Percentiles rank a stretch among this genome's conserved stretches.
These are phyloP conservation scores for Lonchura striata DNA, from an alignment of 2,113 vertebrate genomes.

Conservation along the genomic window DNA sequence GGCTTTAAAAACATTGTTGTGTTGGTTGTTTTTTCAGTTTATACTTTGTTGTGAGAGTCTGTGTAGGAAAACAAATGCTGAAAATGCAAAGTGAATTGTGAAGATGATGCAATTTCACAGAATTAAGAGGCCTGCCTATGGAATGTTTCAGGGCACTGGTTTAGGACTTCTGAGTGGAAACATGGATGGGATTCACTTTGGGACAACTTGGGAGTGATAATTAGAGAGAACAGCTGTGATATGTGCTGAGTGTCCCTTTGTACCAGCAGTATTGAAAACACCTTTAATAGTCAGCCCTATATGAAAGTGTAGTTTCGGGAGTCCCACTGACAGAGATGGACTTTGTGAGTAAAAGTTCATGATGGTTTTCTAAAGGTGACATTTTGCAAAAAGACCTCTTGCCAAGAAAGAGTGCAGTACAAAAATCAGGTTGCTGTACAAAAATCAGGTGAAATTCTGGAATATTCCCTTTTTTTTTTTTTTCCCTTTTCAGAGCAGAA, in stretches of 20 bases:
- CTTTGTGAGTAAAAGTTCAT: background rate
- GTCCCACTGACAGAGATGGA: background rate
- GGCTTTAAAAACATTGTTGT: background rate
- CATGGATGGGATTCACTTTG: background rate
- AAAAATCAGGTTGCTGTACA: background rate
- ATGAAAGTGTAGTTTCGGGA: background rate
- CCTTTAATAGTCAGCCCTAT: background rate
- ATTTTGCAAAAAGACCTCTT: background rate
- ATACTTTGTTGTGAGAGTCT: background rate
- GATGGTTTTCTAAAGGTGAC: background rate
- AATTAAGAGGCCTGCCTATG: background rate
- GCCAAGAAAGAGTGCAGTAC: background rate
- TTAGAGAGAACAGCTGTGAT: background rate
- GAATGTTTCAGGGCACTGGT: background rate
- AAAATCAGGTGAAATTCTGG: rapidly evolving
- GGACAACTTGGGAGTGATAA: background rate
- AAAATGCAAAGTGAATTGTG: background rate
- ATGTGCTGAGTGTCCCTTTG: background rate
- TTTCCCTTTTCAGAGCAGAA: background rate
- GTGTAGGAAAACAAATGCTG: background rate
- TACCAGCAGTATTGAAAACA: background rate
- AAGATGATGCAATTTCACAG: background rate
- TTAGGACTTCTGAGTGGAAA: background rate
- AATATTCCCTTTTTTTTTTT: background rate
- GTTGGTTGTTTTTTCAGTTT: background rate